phyloP scores from a whole-genome alignment of 2,113 vertebrate species.

The Nesoenas mayeri region DNA sequence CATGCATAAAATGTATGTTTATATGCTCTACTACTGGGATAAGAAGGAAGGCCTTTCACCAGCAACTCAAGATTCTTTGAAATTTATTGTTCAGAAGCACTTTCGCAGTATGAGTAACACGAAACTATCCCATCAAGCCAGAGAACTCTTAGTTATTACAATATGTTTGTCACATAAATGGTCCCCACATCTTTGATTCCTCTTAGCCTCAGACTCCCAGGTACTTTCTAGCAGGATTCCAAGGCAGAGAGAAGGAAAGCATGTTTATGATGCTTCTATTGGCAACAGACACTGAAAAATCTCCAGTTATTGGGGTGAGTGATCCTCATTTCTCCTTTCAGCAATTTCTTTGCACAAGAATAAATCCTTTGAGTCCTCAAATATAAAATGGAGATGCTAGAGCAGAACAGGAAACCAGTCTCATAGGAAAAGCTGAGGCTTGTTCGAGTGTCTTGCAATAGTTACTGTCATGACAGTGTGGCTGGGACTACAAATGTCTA shows the following conservation, averaged over 20 bases:
- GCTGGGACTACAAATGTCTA: neutral
- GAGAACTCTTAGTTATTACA: neutral
- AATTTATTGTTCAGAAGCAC: neutral
- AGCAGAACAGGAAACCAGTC: neutral
- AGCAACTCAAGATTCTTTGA: neutral
- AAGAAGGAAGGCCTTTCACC: neutral
- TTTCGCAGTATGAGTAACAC: neutral
- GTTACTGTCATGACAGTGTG: neutral
- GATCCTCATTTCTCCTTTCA: neutral
- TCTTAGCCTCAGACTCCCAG: neutral
- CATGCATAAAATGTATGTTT: neutral
- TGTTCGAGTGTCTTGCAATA: neutral
- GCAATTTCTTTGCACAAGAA: neutral
- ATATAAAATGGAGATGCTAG: neutral
- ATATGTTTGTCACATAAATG: neutral
- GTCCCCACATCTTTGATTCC: neutral
- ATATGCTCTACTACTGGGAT: neutral
- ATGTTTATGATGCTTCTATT: neutral
- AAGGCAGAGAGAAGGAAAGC: neutral
- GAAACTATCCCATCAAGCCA: neutral
- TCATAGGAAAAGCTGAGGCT: neutral
- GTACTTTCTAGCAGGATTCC: neutral
- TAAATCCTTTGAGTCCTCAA: neutral
- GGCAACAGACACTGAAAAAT: neutral
- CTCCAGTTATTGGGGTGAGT: neutral